Evolutionary conservation across 2,888 invertebrate species (phyloP), one percentile per base, ranked within the genome.

Genomic region (Brachylomia viminalis): DNA sequence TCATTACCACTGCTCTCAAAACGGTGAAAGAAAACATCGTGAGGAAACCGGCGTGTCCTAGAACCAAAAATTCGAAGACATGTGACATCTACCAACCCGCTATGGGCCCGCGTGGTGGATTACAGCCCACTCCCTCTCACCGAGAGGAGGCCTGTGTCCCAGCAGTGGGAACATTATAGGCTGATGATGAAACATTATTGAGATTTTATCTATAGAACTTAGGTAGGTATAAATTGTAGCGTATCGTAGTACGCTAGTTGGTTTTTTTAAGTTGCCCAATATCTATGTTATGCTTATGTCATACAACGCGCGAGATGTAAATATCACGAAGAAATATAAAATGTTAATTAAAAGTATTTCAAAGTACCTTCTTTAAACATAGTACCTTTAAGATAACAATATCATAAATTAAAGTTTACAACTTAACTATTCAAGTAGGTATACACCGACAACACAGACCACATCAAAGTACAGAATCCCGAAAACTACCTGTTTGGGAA

Each of bases 401-500:
- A 8, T 65, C 20, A 30, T 15, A 15, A 2, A 42, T 30, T 49
- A n/a, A 42, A 54, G 13, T 73, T 62, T 72, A 52, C 17, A 33
- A 30, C 17, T 27, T 17, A 54, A 73, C 47, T 65, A 42, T 42
- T 42, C 3, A n/a, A 47, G 27, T n/a, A n/a, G n/a, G n/a, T 54
- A 59, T 15, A 49, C 3, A 52, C 42, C 15, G 27, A 23, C 30
- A 56, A 17, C 56, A 54, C 15, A 66, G 13, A 17, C 72, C 61
- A 73, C 38, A 66, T 30, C 61, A 61, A 72, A 78, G 66, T n/a
- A 47, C 30, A 47, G 20, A 62, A 49, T 73, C 56, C 30, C 54
- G 11, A 45, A 73, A 79, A 67, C 73, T 73, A 79, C 79, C 20
- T 52, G 49, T 79, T 75, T 38, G 42, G 52, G 30, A 79, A 75